A percentile compares a stretch with the other conserved stretches of the same genome.
Conservation (phyloP, 2,888 invertebrate genomes). For the Melanotus villosus region DNA sequence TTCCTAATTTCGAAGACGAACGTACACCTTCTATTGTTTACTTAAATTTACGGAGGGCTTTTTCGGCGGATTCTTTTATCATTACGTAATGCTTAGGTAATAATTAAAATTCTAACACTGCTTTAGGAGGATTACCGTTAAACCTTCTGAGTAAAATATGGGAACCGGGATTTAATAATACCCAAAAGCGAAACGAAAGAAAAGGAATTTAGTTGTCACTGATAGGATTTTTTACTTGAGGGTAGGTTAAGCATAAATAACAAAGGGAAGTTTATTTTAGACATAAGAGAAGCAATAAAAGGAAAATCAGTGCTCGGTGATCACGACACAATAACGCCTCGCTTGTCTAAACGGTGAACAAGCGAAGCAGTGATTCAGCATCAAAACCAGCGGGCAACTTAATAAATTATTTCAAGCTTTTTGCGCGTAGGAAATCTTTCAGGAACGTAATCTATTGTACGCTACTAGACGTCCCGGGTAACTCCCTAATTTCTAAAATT, state of each 20-base stretch:
- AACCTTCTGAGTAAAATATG: no score
- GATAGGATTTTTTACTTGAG: no score
- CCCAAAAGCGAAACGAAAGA: no score
- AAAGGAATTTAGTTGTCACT: no score
- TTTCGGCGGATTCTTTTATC: no score
- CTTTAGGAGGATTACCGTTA: no score
- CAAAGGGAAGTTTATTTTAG: neutral
- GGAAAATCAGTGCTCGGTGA: conserved; percentile 14
- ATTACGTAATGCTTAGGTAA: no score
- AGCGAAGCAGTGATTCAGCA: conserved; percentile 19
- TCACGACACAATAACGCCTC: conserved; percentile 17
- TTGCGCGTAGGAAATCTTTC: conserved; percentile 27
- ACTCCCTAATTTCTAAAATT: conserved; percentile 33
- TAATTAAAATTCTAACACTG: no score
- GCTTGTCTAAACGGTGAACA: conserved; percentile 21
- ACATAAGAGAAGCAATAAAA: conserved; percentile 13
- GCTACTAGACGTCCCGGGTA: conserved; percentile 21
- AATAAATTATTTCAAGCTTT: conserved; percentile 32
- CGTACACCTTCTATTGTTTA: no score
- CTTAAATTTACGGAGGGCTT: no score
- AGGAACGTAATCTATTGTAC: conserved; percentile 18
- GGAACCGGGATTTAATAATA: no score
- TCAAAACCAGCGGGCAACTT: conserved; percentile 16
- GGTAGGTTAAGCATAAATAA: no score
- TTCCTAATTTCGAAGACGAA: neutral